Base-by-base conservation (phyloP, 2,888 invertebrate genomes). In the Tetragonisca angustula region DNA sequence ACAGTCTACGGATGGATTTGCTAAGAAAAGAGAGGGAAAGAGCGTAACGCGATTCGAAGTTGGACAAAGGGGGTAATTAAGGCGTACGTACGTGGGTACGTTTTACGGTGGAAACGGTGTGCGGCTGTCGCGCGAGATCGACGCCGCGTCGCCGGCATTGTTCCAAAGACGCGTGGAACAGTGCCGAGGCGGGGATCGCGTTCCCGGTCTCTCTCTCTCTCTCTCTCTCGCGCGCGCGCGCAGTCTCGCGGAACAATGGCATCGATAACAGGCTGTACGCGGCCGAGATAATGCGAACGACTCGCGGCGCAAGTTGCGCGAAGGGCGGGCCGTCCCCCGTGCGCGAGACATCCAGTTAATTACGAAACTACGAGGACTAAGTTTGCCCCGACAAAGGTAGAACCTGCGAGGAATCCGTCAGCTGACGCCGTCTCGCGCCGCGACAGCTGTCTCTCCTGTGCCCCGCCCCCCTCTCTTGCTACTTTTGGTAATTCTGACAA, bases 401-500 rank as follows among this genome's bases (percentile, higher is more conserved):
- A 79, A 82, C 49, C 24, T 59, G 74, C 71, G 32, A 86, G 79
- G 86, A 90, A 91, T 92, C 69, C 87, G 91, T 92, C 90, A 90
- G 88, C 90, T 88, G 90, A 90, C 89, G 86, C 43, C 43, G 43
- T 43, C 43, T 43, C 43, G 43, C 43, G 43, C 79, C 80, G 76
- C 86, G 84, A 82, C 92, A 92, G 90, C 90, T 92, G 92, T 73
- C 85, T 2, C 68, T 80, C 67, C 71, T 61, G 43, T 73, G 68
- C 43, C 0, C 36, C n/a, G 81, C 81, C 56, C 77, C 65, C 68
- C 11, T 49, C 24, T 36, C 62, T 68, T 71, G 70, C 74, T 73
- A 77, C 85, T 84, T 79, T 86, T 88, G 85, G 87, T 92, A 91
- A 92, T 92, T 92, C 89, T 89, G 85, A 91, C 92, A 89, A 89